These are phyloP conservation scores for Enteromius anoplus DNA, from an alignment of 2,797 vertebrate genomes.

Conservation along the genomic window DNA sequence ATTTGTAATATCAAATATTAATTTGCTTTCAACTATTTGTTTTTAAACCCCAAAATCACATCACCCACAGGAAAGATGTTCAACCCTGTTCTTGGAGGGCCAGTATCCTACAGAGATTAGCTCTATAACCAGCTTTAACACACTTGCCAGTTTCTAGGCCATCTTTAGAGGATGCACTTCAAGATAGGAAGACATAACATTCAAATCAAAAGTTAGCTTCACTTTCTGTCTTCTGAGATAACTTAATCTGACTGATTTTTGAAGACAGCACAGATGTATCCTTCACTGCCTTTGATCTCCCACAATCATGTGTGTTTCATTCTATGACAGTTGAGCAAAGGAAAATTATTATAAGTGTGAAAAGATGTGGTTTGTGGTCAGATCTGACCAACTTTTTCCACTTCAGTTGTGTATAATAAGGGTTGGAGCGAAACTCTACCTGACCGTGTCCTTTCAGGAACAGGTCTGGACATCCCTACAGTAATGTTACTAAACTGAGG, in stretches of 20 bases:
- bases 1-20: not conserved
- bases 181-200: not conserved
- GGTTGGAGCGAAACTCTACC: no score
- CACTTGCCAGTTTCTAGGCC: not conserved
- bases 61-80: not conserved
- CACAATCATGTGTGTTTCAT: not conserved
- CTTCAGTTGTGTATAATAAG: no score
- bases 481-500: no score
- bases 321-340: not conserved
- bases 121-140: not conserved
- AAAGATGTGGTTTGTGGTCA: no score
- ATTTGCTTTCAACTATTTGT: not conserved
- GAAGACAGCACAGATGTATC: not conserved
- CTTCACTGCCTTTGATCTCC: not conserved
- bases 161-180: not conserved
- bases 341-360: no score
- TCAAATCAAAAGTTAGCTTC: not conserved
- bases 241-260: not conserved
- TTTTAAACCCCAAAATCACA: not conserved
- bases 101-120: not conserved
- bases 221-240: not conserved
- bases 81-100: not conserved
- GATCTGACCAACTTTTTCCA: no score
- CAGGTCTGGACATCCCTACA: no score
- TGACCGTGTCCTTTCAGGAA: no score